A percentile compares a stretch with the other conserved stretches of the same genome.
phyloP scores from a whole-genome alignment of 2,113 vertebrate genomes.

The Empidonax alnorum region DNA sequence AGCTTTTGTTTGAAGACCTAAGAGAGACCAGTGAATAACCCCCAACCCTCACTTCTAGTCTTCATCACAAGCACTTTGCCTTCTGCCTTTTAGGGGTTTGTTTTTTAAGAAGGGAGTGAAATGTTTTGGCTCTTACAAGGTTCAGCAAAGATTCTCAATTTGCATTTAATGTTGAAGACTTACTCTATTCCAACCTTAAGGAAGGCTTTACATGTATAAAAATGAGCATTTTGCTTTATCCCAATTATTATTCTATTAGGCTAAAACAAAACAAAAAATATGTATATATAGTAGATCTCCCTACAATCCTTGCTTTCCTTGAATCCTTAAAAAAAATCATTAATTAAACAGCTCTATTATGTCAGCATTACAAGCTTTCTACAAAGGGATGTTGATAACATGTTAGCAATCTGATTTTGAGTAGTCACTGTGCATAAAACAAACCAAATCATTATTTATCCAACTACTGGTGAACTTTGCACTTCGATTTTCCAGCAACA shows the following conservation, averaged over 20 bases:
- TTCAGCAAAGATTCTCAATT: neutral
- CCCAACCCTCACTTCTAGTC: neutral
- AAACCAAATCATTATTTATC: fast-evolving
- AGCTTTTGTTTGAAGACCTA: neutral
- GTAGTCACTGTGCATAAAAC: neutral
- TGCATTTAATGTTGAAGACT: neutral
- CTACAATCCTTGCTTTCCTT: neutral
- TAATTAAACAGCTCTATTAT: neutral
- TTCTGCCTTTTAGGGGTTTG: neutral
- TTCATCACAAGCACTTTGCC: neutral
- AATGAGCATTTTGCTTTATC: neutral
- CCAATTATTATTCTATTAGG: neutral
- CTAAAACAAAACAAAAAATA: neutral
- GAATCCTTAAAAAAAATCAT: neutral
- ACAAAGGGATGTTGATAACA: neutral
- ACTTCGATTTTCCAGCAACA: neutral
- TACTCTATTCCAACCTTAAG: neutral
- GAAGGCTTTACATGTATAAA: neutral
- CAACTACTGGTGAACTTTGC: neutral
- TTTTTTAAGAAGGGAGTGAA: neutral
- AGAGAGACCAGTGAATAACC: neutral
- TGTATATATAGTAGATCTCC: neutral
- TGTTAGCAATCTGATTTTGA: neutral
- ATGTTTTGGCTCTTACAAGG: neutral
- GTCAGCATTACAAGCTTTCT: neutral